Base-by-base conservation (phyloP, 92 coral and sea anemone species). In the Zoanthus sociatus region DNA sequence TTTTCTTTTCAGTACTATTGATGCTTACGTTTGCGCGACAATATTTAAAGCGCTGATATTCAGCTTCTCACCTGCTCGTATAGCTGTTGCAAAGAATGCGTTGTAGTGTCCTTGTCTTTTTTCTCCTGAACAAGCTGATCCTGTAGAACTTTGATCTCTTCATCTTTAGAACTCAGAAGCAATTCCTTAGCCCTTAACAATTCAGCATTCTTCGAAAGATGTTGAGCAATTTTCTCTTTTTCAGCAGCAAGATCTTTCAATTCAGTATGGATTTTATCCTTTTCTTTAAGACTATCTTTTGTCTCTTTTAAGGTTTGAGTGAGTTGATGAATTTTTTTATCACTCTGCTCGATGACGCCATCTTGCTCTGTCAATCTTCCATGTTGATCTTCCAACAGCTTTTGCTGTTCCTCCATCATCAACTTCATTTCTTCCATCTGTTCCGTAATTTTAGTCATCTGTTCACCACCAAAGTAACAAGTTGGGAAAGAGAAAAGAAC, bases 401-500 rank as follows among this genome's bases (percentile, higher is more conserved):
- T 91, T 82, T 94, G 98, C 48, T 94, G 98, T 70, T 94, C 98
- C 26, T 94, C 98, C 90, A 94, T 93, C 98, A 94, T 94, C 37
- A 79, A 85, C 51, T 91, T 94, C 98, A 94, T 94, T 37, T 94
- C 98, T 64, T 94, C 98, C 98, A 93, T 94, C 68, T 94, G 98
- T 63, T 93, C 95, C 4, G 90, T 79, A 83, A 94, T 88, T 55
- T 78, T 83, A 67, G 88, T 85, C 90, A 91, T 53, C 85, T 81
- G 70, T 4, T 46, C 17, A 45, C 14, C 73, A 50, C 75, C 47
- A 16, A 60, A 47, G 72, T 11, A 71, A 45, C 64, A 2, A 10
- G 55, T 10, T 32, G 2, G 14, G 6, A 44, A 2, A 48, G 6
- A 12, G 15, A 63, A 44, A 20, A 18, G 5, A 17, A 61, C 6